These are phyloP conservation scores for Athene noctua DNA, from an alignment of 2,113 vertebrate genomes.

Conservation along the genomic window DNA sequence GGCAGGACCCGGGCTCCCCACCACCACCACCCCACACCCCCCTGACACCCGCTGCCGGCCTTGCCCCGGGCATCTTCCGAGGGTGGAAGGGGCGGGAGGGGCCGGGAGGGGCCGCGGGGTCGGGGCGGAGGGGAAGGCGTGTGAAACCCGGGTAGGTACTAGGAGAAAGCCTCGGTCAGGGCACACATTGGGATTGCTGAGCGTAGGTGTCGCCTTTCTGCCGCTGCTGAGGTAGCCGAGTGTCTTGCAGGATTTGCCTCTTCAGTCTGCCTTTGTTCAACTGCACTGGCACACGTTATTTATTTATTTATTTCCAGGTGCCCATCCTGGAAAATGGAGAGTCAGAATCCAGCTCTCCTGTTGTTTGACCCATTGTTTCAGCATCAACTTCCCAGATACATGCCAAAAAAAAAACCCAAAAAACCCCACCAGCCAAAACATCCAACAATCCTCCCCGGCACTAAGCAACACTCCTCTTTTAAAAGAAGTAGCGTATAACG, in stretches of 20 bases:
- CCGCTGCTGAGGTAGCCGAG: not conserved
- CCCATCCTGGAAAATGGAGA: not conserved
- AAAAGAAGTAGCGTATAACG: fast-evolving
- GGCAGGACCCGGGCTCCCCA: no score
- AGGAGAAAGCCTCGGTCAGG: not conserved
- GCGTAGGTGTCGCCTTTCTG: not conserved
- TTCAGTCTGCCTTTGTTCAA: not conserved
- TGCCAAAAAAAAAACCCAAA: not conserved
- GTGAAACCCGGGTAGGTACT: fast-evolving
- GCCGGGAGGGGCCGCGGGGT: fast-evolving
- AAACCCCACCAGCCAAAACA: not conserved
- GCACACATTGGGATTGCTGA: not conserved
- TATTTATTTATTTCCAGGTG: not conserved
- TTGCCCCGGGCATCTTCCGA: fast-evolving
- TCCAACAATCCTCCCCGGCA: not conserved
- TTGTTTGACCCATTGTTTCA: not conserved
- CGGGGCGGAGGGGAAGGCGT: not conserved
- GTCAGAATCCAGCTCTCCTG: not conserved
- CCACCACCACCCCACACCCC: no score
- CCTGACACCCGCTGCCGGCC: not conserved
- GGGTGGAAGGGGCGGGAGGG: not conserved
- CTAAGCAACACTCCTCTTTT: not conserved
- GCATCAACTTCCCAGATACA: not conserved
- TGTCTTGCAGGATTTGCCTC: not conserved
- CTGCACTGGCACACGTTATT: not conserved